Base-by-base conservation (phyloP, 2,797 vertebrate species). In the Hippocampus kuda region DNA sequence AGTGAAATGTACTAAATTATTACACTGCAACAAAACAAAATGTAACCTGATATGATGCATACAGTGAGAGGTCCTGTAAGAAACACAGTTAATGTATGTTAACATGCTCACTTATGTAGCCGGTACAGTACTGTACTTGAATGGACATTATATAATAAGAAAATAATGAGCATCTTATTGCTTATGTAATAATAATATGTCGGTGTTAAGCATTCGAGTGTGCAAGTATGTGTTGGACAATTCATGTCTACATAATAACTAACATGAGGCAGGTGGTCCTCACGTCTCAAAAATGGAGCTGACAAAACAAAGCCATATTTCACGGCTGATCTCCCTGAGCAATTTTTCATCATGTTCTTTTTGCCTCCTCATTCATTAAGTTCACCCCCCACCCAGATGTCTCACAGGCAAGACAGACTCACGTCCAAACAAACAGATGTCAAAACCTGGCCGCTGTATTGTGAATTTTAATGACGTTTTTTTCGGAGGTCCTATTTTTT, bases 381-480 rank as follows among this genome's bases (percentile, higher is more conserved):
- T 27, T 49, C 4, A 64, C 6, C 20, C 2, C 42, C 48, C 65
- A 20, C 65, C 65, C 46, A 51, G 48, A 26, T 66, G 65, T 66
- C 46, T 66, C 44, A 12, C 27, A 20, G 5, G 41, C 60, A 3
- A 24, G 8, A 20, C 60, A 13, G 60, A 42, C 65, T 2, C 4
- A 27, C n/a, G 5, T 66, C 65, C 65, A 66, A 66, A 49, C 48
- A 20, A 34, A 30, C 65, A 53, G 49, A 66, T 53, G 49, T 51
- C 26, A 38, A 53, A 65, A 48, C 63, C 48, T 48, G 63, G 63
- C 63, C 18, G 15, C 24, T 15, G 13, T 65, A 49, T 27, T 65
- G 26, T 66, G 65, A 66, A 66, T 66, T 53, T 66, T 34, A 66
- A 66, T 66, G 48, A 66, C 26, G 24, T 49, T 51, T 66, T 9